Evolutionary conservation across 2,888 invertebrate genomes (phyloP), one percentile per base, ranked within the genome.

Genomic region (Phortica okadai): DNA sequence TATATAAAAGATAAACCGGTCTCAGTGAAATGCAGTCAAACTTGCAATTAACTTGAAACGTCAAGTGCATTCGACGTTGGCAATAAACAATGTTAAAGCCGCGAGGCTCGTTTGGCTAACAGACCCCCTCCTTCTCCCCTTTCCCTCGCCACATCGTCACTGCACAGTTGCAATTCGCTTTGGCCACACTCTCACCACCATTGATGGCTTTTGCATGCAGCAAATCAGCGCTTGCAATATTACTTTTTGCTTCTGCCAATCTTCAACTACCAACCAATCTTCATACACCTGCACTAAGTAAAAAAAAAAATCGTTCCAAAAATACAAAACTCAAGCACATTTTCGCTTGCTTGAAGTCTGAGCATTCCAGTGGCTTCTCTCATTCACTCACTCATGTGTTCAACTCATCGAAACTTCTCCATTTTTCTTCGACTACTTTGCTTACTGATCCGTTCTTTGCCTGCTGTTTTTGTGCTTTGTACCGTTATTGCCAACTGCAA

Each of bases 31-130:
- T 54, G 14, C 54, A 54, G 54, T 54, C 25, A 21, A 70, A 70
- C 70, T 74, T 75, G 80, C 75, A 76, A 73, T 77, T 70, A 75
- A 74, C n/a, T 56, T 67, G 74, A 73, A 58, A 70, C 74, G 73
- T 76, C 78, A 77, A 79, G 72, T 78, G 79, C 80, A 79, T 2
- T 33, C 33, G 33, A 33, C 33, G 33, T 33, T 33, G 33, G 33
- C 33, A 33, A 33, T 33, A 33, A 33, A 33, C 33, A 33, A 33
- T 33, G 33, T 33, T 33, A 33, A 33, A 33, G 75, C 67, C 33
- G 77, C 76, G 16, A 50, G 14, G 56, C 16, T 16, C 56, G 16
- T 16, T 56, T 16, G 56, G 16, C 6, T 16, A 14, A 56, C 14
- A 6, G 8, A 16, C 16, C 11, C 1, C 21, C 16, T 7, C 8